Base-by-base conservation (phyloP, 2,888 invertebrate species). In the Falcaria lacertinaria region DNA sequence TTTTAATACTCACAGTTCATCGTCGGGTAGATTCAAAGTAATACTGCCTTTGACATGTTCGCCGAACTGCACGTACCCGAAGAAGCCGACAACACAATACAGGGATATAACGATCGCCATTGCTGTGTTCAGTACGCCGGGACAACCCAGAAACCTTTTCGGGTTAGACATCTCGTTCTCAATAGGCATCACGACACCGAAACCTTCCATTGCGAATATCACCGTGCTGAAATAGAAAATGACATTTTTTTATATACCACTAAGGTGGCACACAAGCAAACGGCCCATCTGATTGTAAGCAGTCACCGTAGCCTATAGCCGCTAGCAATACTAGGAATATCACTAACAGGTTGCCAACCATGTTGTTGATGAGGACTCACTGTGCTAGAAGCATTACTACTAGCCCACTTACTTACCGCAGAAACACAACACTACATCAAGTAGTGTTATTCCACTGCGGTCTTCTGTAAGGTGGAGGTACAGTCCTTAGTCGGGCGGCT, bases 121-220 rank as follows among this genome's bases (percentile, higher is more conserved):
- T 0, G 97, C 94, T 0, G 93, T 90, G 63, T 97, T 97, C 1
- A 98, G 87, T 0, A 97, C 96, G 11, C 98, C 96, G 0, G 94
- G 95, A 54, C 93, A 93, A 14, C 93, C 93, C 41, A 97, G 91
- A 68, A 96, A 96, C 41, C 94, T 92, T 49, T 93, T 87, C 0
- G 97, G 97, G 25, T 93, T 92, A 14, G 90, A 90, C 97, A 98
- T 98, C 33, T 94, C 95, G 74, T 98, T 98, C 77, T 98, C 97
- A 14, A 98, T 93, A 0, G 98, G 98, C 91, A 98, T 93, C 8
- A 98, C 95, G 37, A 94, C 94, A 40, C 96, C 96, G 47, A 99
- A 98, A 22, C 97, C 97, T 89, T 99, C 99, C 93, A 99, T 98
- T 2, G 99, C 97, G 74, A 98, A 99, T 56, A 99, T 94, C 0